phyloP scores from a whole-genome alignment of 2,797 vertebrate species.

The Ara ararauna region DNA sequence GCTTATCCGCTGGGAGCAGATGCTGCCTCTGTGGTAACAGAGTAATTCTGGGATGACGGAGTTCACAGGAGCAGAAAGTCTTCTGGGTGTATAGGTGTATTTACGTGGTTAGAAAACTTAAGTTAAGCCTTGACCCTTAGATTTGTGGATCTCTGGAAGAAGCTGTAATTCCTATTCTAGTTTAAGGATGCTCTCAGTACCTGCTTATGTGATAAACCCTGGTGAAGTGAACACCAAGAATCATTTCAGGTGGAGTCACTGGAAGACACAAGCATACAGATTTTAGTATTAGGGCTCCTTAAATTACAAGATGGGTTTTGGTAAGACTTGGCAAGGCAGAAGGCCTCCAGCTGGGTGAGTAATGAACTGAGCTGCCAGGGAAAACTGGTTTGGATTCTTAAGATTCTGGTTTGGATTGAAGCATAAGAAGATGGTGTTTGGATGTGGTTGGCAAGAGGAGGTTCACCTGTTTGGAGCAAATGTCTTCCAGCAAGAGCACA shows the following conservation, averaged over 20 bases:
- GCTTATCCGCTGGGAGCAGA: background rate
- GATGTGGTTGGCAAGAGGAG: background rate
- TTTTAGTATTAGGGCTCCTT: background rate
- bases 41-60: background rate
- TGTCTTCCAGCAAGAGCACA: accelerated
- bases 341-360: background rate
- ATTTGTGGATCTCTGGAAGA: background rate
- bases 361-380: background rate
- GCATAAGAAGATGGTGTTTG: background rate
- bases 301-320: background rate
- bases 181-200: background rate
- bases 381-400: background rate
- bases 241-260: background rate
- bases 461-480: background rate
- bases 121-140: background rate
- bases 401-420: background rate
- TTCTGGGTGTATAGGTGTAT: background rate
- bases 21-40: background rate
- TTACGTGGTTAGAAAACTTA: background rate
- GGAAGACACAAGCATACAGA: background rate
- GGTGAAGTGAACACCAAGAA: background rate
- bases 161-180: background rate
- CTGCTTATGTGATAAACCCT: background rate
- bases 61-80: background rate
- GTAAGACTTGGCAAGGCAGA: background rate